A percentile compares a stretch with the other conserved stretches of the same genome.
Evolutionary conservation across 2,113 vertebrate species (phyloP).

Genomic region (Blennius ocellaris): DNA sequence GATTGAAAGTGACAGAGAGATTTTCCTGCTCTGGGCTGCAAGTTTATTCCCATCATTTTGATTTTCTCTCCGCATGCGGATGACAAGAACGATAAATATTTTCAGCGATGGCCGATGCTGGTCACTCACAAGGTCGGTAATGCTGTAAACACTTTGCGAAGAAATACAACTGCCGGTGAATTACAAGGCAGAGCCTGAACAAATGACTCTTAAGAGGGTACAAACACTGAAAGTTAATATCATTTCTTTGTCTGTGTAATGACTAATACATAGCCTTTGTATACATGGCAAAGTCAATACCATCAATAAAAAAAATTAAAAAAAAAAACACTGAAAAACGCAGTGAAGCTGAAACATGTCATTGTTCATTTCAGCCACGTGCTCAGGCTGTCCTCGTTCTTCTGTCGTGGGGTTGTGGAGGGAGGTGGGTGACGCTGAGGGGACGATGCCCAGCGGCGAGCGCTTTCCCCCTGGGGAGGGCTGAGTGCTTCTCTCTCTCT

Average conservation of each 20-base stretch:
- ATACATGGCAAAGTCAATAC: constrained; percentile 1
- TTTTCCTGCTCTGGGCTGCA: constrained; percentile 24
- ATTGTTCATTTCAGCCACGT: constrained; percentile 32
- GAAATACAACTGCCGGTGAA: constrained; percentile 18
- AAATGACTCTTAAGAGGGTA: constrained; percentile 52
- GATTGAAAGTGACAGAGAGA: constrained; percentile 30
- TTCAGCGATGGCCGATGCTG: constrained; percentile 7
- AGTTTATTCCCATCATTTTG: constrained; percentile 29
- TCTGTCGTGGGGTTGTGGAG: constrained; percentile 30
- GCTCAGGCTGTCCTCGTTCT: constrained; percentile 41
- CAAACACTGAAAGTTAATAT: constrained; percentile 9
- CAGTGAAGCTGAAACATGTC: not conserved
- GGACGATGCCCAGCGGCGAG: constrained; percentile 65
- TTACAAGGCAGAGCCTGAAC: constrained; percentile 29
- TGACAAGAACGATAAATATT: constrained; percentile 26
- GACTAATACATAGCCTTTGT: constrained; percentile 15
- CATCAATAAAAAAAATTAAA: constrained; percentile 15
- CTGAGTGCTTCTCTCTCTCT: constrained; percentile 70
- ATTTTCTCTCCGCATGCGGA: constrained; percentile 3
- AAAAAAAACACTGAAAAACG: not conserved
- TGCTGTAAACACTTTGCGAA: constrained; percentile 23
- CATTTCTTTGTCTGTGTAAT: constrained; percentile 6
- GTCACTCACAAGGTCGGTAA: constrained; percentile 28
- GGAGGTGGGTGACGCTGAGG: constrained; percentile 37
- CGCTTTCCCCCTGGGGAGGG: constrained; percentile 50